A percentile compares a stretch with the other conserved stretches of the same genome.
phyloP scores from a whole-genome alignment of 2,113 vertebrate species.

The Actenoides hombroni region DNA sequence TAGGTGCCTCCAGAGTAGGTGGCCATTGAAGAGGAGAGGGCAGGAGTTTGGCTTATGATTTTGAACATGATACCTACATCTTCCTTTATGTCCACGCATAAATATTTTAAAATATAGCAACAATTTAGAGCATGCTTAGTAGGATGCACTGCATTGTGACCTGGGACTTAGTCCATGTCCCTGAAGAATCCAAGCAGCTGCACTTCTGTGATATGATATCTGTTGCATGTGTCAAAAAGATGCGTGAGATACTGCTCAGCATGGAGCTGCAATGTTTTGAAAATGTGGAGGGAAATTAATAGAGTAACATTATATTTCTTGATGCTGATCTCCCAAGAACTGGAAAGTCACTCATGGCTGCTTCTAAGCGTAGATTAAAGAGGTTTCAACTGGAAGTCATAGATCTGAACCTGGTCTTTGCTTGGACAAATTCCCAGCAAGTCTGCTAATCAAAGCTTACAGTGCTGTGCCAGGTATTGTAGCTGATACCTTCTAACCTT shows the following conservation, averaged over 20 bases:
- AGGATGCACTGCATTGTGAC: conserved; percentile 21
- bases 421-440: neutral
- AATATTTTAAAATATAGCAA: conserved; percentile 6
- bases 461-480: neutral
- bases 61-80: neutral
- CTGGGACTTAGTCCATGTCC: neutral
- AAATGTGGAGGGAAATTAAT: conserved; percentile 15
- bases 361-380: neutral
- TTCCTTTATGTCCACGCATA: conserved; percentile 12
- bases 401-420: neutral
- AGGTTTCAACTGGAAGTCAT: neutral
- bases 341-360: neutral
- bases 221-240: conserved; percentile 17
- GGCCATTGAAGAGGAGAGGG: neutral
- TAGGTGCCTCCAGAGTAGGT: neutral
- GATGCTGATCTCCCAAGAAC: neutral
- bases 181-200: conserved; percentile 56
- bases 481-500: neutral
- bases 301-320: conserved; percentile 18
- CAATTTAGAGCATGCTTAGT: neutral
- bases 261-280: neutral
- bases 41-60: neutral
- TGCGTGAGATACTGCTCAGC: neutral
- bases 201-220: neutral
- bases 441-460: neutral